Evolutionary conservation across 2,888 invertebrate species (phyloP), one percentile per base, ranked within the genome.

Genomic region (Caenorhabditis afra): DNA sequence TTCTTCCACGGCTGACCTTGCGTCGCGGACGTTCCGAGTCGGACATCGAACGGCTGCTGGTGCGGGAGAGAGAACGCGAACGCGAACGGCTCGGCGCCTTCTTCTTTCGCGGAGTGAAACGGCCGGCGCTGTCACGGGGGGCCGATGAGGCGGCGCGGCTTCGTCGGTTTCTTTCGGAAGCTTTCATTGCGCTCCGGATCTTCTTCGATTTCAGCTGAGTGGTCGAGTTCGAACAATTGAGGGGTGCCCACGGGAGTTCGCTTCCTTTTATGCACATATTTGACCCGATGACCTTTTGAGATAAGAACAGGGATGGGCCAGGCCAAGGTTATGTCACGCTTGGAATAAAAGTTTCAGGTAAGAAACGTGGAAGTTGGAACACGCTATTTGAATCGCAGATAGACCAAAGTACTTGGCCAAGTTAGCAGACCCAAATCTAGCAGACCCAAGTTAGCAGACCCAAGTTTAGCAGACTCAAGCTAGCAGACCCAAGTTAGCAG

Each of bases 61-160:
- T 23, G 2, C 52, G 52, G n/a, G 52, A 52, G n/a, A n/a, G 14
- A 18, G 16, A 16, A 29, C 52, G 50, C 4, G 23, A 23, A 23
- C 50, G 41, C 7, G 41, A 41, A 41, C 41, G 41, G 41, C 12
- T 14, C 12, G 23, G 5, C 3, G 22, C 49, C 22, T 8, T 41
- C 29, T 52, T 52, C 35, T 66, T 66, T 37, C 57, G 47, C 16
- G 66, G 57, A 11, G 66, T 66, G 57, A 66, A 66, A 23, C 66
- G 66, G 35, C 66, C 66, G 39, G 1, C 7, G 11, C 39, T 49
- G 66, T 66, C 66, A 14, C 66, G 66, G 16, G 66, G 66, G 0
- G 66, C 66, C 5, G 11, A 10, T 29, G 66, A 66, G 23, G 66
- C 66, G 47, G 57, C 66, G 57, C 66, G 66, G 55, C 66, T 66